Base-by-base conservation (phyloP, 2,113 vertebrate species). In the Sander lucioperca region DNA sequence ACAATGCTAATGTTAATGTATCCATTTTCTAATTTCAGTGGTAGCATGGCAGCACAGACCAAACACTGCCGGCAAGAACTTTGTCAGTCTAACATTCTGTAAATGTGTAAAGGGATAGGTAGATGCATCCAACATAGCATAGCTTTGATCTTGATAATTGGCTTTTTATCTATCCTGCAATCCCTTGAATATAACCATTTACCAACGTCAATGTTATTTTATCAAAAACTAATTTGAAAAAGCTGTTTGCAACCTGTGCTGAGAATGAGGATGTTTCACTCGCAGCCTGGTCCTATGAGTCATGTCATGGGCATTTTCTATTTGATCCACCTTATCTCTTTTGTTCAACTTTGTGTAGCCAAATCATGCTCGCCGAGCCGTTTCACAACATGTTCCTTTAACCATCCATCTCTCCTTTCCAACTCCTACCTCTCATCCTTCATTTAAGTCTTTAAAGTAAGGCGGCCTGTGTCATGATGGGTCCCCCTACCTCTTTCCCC, bases 311-410 rank as follows among this genome's bases (percentile, higher is more conserved):
- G 74, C 74, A 84, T 87, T 79, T 61, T 71, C 45, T 33, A 19
- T 82, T 75, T 70, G 15, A 77, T 69, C 56, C 61, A 59, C 23
- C 43, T 88, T 79, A 86, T 88, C 82, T 77, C 71, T 77, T 84
- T 79, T 84, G 62, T 80, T 88, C 74, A 69, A 70, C 64, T 43
- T 63, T 69, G 59, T 74, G 61, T 33, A 69, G 65, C 36, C 76
- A 61, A 77, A 85, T 82, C 56, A 73, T 66, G 56, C 65, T 72
- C 5, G 2, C 33, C 8, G 1, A 61, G 75, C 59, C 11, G 59
- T 92, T 88, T 88, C 77, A 77, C 81, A 93, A 90, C 56, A 48
- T 27, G 2, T 39, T 70, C n/a, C 36, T 80, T 73, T 56, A 71
- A 68, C 57, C 63, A 80, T 86, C 80, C 56, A 76, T 89, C 72